Base-by-base conservation (phyloP, 1,140 invertebrate genomes). In the Teleopsis dalmanni region DNA sequence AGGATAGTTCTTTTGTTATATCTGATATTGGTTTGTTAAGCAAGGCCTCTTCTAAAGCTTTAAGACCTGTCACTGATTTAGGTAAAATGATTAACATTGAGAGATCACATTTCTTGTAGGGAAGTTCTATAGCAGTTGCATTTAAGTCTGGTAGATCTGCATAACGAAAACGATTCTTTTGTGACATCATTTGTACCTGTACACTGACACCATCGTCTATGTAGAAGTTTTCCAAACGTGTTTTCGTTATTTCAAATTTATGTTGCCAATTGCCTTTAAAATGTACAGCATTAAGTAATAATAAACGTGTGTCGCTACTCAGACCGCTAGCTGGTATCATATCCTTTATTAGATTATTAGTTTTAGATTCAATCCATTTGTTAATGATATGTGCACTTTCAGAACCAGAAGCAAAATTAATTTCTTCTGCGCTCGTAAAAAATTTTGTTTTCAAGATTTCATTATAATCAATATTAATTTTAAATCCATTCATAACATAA, bases 201-300 rank as follows among this genome's bases (percentile, higher is more conserved):
- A 68, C 53, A 4, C 16, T 51, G 0, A 62, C 50, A 0, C 29
- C 38, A 0, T 56, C 58, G 31, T 56, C 58, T 25, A 63, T 21
- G 36, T 65, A 46, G 45, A 68, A 70, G 18, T 43, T 26, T 9
- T 61, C 56, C 7, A 47, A 48, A 0, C 29, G 50, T 1, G 59
- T 63, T 7, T 67, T 31, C 9, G 27, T 10, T 46, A 52, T 46
- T 3, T 47, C 43, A 35, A 66, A 70, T 34, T 53, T 31, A 38
- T 63, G 53, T 23, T 47, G 34, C 64, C 67, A 70, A n/a, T 50
- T 55, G 34, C 66, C 65, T 34, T 69, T 69, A 36, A 85, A 86
- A 58, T 84, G 81, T 23, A 86, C 72, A 3, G 81, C 82, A 62
- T 84, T 85, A 2, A 78, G 69, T 9, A 84, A 63, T 8, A 85